Percentiles rank a stretch among this genome's conserved stretches.
Evolutionary conservation across 2,888 invertebrate genomes (phyloP).

Genomic region (Isoperla grammatica): DNA sequence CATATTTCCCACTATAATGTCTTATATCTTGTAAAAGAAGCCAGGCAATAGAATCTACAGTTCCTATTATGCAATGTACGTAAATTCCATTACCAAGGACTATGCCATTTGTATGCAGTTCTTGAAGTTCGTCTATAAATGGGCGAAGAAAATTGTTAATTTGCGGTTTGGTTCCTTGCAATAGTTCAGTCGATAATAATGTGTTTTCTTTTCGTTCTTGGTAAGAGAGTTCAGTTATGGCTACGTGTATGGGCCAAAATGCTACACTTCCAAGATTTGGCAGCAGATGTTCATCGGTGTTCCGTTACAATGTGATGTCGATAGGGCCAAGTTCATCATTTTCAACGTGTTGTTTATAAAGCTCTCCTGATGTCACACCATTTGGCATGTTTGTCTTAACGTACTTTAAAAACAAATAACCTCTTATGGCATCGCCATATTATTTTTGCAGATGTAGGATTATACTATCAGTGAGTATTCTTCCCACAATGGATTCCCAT

Average conservation of each 20-base stretch:
- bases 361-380: too few relatives aligned
- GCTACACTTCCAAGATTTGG: neutral
- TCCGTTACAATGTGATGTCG: too few relatives aligned
- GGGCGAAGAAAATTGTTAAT: neutral
- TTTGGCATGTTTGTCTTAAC: too few relatives aligned
- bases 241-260: neutral
- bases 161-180: neutral
- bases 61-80: neutral
- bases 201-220: neutral
- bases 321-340: too few relatives aligned
- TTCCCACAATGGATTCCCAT: too few relatives aligned
- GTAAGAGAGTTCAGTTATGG: neutral
- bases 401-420: too few relatives aligned
- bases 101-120: neutral
- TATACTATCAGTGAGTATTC: too few relatives aligned
- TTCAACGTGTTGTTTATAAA: too few relatives aligned
- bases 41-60: too few relatives aligned
- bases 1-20: conserved; percentile 4
- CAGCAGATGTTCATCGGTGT: neutral
- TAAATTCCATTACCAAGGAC: neutral
- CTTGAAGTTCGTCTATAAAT: too few relatives aligned
- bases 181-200: neutral
- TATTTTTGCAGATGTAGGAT: too few relatives aligned
- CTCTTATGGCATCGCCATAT: too few relatives aligned
- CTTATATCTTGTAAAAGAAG: neutral